Base-by-base conservation (phyloP, 2,113 vertebrate genomes). In the Oncorhynchus keta region DNA sequence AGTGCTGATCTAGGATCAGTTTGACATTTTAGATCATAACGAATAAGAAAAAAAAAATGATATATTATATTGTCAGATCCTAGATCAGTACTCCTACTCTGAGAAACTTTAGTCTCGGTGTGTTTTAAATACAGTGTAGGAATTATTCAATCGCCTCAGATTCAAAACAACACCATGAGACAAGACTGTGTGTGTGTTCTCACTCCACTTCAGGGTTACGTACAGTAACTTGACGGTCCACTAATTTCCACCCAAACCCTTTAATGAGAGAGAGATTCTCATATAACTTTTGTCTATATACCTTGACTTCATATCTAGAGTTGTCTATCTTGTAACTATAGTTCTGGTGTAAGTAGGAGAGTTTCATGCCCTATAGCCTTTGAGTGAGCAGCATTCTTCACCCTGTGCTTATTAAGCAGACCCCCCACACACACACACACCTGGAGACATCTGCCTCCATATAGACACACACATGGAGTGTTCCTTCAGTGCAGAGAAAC, bases 151-250 rank as follows among this genome's bases (percentile, higher is more conserved):
- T 76, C 75, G 77, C 45, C 68, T 85, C 76, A 74, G 48, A 81
- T 68, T 76, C 32, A 76, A 84, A 84, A 72, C 75, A 82, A 77
- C 59, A 20, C 13, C 70, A 61, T 51, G 57, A 13, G 14, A 28
- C 24, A 57, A 66, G 13, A 18, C 32, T 67, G 55, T 14, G 14
- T 68, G 26, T 22, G 35, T 78, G 22, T 67, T 70, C 2, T 74
- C 24, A 61, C 26, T 62, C 77, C 30, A 73, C 75, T 55, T 13
- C 16, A 55, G 69, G 81, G 86, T 88, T 79, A 67, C 70, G 68
- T 75, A 85, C 85, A 84, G 70, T 83, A 82, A 88, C 81, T 86
- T 89, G 78, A 84, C 7, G 82, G 86, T 83, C 85, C 67, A 67
- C 81, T 81, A 66, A 66, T 78, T 84, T 81, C 76, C 9, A 76